phyloP scores from a whole-genome alignment of 2,113 vertebrate genomes.

The Philantomba maxwellii region DNA sequence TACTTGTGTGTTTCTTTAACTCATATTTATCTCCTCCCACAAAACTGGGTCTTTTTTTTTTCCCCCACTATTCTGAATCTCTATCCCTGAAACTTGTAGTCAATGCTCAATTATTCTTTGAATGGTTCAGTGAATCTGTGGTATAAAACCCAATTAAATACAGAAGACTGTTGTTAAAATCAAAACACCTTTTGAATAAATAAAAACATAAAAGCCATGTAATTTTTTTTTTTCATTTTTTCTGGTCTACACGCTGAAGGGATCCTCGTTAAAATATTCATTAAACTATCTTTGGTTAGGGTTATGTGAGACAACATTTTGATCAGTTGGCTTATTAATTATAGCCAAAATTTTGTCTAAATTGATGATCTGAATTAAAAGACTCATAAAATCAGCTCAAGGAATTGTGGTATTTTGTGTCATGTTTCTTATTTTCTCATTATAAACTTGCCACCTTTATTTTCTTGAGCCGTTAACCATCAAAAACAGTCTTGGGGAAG shows the following conservation, averaged over 20 bases:
- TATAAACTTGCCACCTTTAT: background rate
- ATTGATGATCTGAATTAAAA: background rate
- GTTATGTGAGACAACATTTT: background rate
- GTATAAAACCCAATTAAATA: background rate
- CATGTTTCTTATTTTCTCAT: background rate
- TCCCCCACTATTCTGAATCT: background rate
- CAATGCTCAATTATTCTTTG: background rate
- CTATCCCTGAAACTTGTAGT: background rate
- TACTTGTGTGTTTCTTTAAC: background rate
- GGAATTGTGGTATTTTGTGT: background rate
- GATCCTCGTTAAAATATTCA: background rate
- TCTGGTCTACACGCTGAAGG: background rate
- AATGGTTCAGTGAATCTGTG: background rate
- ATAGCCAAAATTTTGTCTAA: background rate
- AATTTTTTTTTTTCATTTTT: background rate
- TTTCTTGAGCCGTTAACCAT: background rate
- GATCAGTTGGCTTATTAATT: background rate
- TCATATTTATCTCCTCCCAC: background rate
- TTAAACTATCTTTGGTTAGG: background rate
- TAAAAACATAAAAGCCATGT: background rate
- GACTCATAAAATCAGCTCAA: background rate
- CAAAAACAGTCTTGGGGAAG: background rate
- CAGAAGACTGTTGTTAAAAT: background rate
- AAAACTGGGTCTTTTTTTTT: background rate
- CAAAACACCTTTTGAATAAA: background rate